phyloP scores from a whole-genome alignment of 2,797 vertebrate species.

The Parauchenoglanis ngamensis region DNA sequence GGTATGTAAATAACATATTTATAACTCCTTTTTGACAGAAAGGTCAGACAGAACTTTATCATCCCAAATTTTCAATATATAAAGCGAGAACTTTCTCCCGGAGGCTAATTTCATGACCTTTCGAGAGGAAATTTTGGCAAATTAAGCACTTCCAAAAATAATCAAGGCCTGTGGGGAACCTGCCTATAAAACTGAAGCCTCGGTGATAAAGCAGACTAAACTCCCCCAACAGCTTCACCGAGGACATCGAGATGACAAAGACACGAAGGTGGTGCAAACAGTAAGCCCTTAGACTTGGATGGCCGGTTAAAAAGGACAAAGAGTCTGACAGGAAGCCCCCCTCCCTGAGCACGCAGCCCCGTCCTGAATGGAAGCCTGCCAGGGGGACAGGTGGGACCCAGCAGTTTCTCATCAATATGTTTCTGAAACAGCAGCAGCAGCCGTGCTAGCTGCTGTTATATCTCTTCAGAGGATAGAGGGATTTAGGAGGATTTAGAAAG shows the following conservation, averaged over 20 bases:
- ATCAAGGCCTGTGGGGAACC: neutral
- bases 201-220: neutral
- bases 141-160: conserved; percentile 16
- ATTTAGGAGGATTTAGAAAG: neutral
- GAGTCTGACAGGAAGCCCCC: conserved; percentile 11
- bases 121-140: neutral
- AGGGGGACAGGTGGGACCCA: conserved; percentile 60
- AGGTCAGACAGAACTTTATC: conserved; percentile 3
- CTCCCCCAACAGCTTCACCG: neutral
- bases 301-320: conserved; percentile 21
- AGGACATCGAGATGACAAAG: neutral
- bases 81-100: neutral
- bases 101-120: conserved; percentile 23
- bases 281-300: neutral
- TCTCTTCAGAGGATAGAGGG: conserved; percentile 51
- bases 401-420: conserved; percentile 69
- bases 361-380: conserved; percentile 44
- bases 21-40: neutral
- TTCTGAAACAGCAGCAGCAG: conserved; percentile 32
- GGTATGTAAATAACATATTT: neutral
- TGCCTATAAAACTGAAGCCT: neutral
- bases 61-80: neutral
- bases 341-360: conserved; percentile 40
- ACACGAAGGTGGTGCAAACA: neutral
- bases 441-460: conserved; percentile 28